Evolutionary conservation across 2,888 invertebrate genomes (phyloP).

Genomic region (Gisinianus flammeolus): DNA sequence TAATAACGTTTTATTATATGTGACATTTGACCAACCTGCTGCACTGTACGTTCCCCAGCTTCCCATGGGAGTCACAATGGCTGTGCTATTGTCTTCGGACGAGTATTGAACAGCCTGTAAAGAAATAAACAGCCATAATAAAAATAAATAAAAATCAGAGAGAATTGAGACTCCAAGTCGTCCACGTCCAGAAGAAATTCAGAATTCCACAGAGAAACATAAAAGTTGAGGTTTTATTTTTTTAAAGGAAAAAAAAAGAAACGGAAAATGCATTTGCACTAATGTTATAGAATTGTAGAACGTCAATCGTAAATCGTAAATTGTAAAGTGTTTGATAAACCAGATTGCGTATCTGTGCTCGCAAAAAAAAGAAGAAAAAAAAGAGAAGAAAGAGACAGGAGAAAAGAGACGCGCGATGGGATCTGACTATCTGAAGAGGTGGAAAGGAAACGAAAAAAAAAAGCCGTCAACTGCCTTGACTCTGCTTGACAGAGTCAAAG

Average conservation of each 20-base stretch:
- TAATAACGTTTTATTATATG: too few relatives aligned
- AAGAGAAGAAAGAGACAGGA: background rate
- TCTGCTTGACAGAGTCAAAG: background rate
- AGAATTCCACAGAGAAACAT: too few relatives aligned
- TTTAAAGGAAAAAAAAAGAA: background rate
- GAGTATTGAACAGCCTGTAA: conserved; percentile 64
- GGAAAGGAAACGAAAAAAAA: background rate
- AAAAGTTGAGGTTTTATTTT: too few relatives aligned
- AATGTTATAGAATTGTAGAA: too few relatives aligned
- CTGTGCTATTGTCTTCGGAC: conserved; percentile 65
- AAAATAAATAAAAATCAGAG: background rate
- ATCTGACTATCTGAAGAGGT: background rate
- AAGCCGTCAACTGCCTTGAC: background rate
- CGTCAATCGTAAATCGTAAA: too few relatives aligned
- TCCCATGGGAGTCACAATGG: conserved; percentile 65
- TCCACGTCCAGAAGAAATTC: background rate
- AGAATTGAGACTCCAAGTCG: background rate
- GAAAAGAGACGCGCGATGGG: background rate
- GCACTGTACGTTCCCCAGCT: conserved; percentile 63
- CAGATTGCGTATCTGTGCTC: background rate
- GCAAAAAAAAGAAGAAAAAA: background rate
- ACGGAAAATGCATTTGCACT: too few relatives aligned
- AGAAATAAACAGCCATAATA: conserved; percentile 6
- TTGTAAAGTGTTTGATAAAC: background rate
- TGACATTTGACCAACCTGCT: conserved; percentile 24